Evolutionary conservation across 2,888 invertebrate genomes (phyloP), one percentile per base, ranked within the genome.

Genomic region (Phlogophora meticulosa): DNA sequence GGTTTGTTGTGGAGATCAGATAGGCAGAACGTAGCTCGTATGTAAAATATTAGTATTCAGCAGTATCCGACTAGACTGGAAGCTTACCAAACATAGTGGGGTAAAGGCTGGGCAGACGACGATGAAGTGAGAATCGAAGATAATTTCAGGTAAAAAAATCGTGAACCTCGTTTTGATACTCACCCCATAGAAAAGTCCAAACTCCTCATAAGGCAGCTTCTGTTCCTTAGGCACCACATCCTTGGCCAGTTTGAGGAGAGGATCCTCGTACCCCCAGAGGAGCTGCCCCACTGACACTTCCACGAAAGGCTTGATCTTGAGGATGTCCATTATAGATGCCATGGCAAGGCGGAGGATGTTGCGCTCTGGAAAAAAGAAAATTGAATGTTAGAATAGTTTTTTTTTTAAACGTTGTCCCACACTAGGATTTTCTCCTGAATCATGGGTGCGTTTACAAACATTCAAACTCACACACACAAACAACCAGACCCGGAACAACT

Each of bases 251-350:
- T 98, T 98, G 40, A 99, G 95, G 15, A 99, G 94, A 0, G 98
- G 98, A 89, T 99, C 98, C 84, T 98, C 98, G 90, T 98, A 99
- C 0, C 98, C 98, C 98, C 98, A 98, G 1, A 98, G 96, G 53
- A 98, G 93, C 87, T 98, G 98, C 0, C 98, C 98, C 1, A 98
- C 98, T 0, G 98, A 97, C 0, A 98, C 98, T 84, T 98, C 98
- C 7, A 98, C 98, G 92, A 98, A 98, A 0, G 98, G 98, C 85
- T 98, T 98, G 83, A 98, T 98, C 93, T 98, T 98, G 76, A 98
- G 93, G 80, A 98, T 98, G 89, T 98, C 98, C 98, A 98, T 98
- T 85, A 98, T 98, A 79, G 98, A 98, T 0, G 98, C 98, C 97
- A 98, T 98, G 28, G 98, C 98, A 24, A 98, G 95, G 9, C 98